A percentile compares a stretch with the other conserved stretches of the same genome.
Conservation (phyloP, 2,888 invertebrate species). For the Brachyopa scutellaris region DNA sequence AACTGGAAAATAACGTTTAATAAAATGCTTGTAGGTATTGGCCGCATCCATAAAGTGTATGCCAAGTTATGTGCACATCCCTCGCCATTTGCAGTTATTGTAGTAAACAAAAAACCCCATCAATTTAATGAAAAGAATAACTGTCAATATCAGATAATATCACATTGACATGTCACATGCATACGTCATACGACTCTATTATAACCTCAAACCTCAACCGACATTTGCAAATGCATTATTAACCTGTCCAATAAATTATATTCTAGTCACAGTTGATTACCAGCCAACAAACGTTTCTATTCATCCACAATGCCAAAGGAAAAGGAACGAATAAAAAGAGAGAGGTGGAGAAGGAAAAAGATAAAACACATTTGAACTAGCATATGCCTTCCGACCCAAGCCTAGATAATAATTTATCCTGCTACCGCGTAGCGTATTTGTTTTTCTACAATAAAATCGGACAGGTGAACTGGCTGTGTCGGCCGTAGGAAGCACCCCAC, state of each 20-base stretch:
- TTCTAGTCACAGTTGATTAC: constrained; percentile 54
- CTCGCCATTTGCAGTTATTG: no score
- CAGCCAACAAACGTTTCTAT: constrained; percentile 41
- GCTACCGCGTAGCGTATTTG: constrained; percentile 25
- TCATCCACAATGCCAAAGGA: constrained; percentile 21
- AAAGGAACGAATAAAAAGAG: neutral
- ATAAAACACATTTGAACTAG: neutral
- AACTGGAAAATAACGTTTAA: no score
- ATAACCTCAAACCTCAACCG: neutral
- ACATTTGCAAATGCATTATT: constrained; percentile 29
- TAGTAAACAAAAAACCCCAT: no score
- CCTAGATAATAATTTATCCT: constrained; percentile 59
- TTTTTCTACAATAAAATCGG: constrained; percentile 52
- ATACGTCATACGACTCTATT: no score
- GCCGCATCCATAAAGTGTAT: no score
- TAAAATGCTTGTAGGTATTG: no score
- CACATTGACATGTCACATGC: neutral
- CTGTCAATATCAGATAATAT: neutral
- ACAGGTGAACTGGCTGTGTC: constrained; percentile 52
- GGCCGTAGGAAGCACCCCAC: constrained; percentile 21
- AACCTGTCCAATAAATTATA: constrained; percentile 58
- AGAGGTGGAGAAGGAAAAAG: constrained; percentile 1
- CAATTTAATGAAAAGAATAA: neutral
- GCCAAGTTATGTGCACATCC: no score
- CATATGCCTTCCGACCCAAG: constrained; percentile 36